These are phyloP conservation scores for Carassius carassius DNA, from an alignment of 2,113 vertebrate genomes.

Conservation along the genomic window DNA sequence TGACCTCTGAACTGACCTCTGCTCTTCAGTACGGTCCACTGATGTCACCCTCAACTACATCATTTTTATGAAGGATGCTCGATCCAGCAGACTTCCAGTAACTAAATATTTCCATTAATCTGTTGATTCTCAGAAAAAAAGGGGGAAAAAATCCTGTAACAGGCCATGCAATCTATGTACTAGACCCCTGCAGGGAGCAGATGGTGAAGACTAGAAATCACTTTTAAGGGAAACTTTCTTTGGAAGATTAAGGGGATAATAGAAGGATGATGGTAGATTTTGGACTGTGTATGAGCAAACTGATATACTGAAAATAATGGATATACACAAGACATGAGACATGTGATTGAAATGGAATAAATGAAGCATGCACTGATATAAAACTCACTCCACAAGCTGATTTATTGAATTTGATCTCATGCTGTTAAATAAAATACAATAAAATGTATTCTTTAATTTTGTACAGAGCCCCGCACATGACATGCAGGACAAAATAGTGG, in stretches of 20 bases:
- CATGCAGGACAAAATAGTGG: too few species aligned
- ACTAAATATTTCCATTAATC: constrained; percentile 39
- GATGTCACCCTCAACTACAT: too few species aligned
- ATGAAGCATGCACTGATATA: too few species aligned
- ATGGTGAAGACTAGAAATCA: constrained; percentile 40
- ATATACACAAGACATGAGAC: background rate
- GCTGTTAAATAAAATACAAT: too few species aligned
- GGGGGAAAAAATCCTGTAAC: background rate
- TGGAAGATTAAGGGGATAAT: constrained; percentile 31
- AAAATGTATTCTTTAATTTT: too few species aligned
- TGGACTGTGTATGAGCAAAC: background rate
- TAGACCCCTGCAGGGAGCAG: constrained; percentile 28
- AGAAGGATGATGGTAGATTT: background rate
- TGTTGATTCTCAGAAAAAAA: constrained; percentile 27
- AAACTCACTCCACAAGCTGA: too few species aligned
- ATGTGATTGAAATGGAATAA: background rate
- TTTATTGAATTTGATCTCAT: too few species aligned
- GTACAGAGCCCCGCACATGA: too few species aligned
- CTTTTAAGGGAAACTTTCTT: constrained; percentile 19
- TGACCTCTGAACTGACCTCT: too few species aligned
- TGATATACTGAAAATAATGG: background rate
- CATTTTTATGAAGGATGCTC: background rate
- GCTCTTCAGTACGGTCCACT: too few species aligned
- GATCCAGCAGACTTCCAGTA: constrained; percentile 22
- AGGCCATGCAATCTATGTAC: constrained; percentile 19